These are phyloP conservation scores for Calliphora vicina DNA, from an alignment of 1,140 invertebrate genomes.

Conservation along the genomic window DNA sequence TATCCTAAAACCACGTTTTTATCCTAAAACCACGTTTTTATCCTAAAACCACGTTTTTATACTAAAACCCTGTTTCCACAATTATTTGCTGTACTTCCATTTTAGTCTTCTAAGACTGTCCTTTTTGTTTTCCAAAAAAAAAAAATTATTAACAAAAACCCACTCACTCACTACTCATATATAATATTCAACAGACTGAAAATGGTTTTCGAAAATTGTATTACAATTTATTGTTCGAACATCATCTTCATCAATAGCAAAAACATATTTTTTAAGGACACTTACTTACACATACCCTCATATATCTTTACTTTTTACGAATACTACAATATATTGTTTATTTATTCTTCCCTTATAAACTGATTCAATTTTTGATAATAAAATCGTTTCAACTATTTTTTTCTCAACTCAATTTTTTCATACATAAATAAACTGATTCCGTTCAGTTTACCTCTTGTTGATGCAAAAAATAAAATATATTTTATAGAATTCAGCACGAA, in stretches of 20 bases:
- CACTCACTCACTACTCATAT: not conserved
- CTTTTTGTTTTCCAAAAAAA: no score
- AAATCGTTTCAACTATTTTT: not conserved
- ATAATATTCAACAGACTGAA: constrained; percentile 5
- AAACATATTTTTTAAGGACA: not conserved
- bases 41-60: no score
- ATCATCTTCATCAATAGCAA: not conserved
- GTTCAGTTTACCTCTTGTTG: not conserved
- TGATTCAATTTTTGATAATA: constrained; percentile 13
- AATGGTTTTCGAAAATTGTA: not conserved
- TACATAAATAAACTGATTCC: not conserved
- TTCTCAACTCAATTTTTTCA: not conserved
- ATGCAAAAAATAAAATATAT: not conserved
- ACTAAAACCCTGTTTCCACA: no score
- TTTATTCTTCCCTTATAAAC: not conserved
- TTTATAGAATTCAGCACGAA: not conserved
- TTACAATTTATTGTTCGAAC: constrained; percentile 8
- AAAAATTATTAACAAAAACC: not conserved
- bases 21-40: no score
- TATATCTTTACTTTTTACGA: not conserved
- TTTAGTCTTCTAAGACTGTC: no score
- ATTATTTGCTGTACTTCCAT: no score
- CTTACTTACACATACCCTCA: no score
- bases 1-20: no score
- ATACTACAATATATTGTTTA: not conserved